Evolutionary conservation across 1,140 invertebrate species (phyloP), one percentile per base, ranked within the genome.

Genomic region (Dendroctonus ponderosae): DNA sequence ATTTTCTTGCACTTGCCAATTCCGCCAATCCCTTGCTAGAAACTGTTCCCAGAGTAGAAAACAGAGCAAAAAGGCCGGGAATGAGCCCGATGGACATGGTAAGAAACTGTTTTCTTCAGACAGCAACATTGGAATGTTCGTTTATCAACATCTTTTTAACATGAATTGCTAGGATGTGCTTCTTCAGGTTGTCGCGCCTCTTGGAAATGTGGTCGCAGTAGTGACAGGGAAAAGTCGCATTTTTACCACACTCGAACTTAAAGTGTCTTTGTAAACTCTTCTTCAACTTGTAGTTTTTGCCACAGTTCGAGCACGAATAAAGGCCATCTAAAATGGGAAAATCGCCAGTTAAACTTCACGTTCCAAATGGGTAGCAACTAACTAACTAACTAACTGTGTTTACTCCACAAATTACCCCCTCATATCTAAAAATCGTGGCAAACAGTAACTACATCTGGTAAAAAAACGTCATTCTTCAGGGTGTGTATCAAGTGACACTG

Each of bases 141-240:
- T 26, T 26, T 2, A 26, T 26, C 26, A 26, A 26, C 26, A 26
- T 26, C 26, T 26, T 26, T 26, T 38, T 56, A 26, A 57, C 8
- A 58, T 65, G 63, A 8, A 57, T 44, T 9, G 7, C 12, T 9
- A 67, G 15, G 7, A 67, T 53, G 51, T 68, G 66, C 15, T 58
- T 62, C 42, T 40, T 62, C 51, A 68, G 38, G 41, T 58, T 62
- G 42, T 68, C 66, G 9, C 14, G 62, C 15, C 60, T 54, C 38
- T 62, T 68, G 41, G 44, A 68, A 41, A 58, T 8, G 15, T 58
- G 57, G 49, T 46, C 40, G 68, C 79, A 80, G 46, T 73, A 68
- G 7, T 67, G 70, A 66, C 79, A 80, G n/a, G 72, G 59, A 64
- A 79, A 79, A 54, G 72, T 66, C 14, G 51, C 56, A 38, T 51